Conservation (phyloP, 2,888 invertebrate species). For the Phengaris arion region DNA sequence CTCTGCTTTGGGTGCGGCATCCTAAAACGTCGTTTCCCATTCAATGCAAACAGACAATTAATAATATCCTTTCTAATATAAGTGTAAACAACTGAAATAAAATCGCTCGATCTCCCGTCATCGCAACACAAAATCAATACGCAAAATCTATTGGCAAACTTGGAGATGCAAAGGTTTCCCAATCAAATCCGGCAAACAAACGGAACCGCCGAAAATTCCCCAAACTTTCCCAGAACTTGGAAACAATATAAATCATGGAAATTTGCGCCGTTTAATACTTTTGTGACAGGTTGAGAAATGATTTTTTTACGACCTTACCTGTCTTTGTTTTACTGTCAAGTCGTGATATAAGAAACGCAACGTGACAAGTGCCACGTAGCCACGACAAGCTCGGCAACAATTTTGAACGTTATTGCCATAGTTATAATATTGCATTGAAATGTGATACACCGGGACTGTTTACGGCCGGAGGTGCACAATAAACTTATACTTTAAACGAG, state of each 20-base stretch:
- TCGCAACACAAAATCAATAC: not conserved
- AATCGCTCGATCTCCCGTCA: not conserved
- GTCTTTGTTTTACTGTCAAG: not conserved
- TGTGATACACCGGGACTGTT: too few relatives aligned
- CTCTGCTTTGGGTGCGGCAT: too few relatives aligned
- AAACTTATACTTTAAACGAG: too few relatives aligned
- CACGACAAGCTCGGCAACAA: too few relatives aligned
- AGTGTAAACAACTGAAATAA: not conserved
- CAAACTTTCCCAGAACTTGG: not conserved
- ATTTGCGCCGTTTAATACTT: not conserved
- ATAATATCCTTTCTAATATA: too few relatives aligned
- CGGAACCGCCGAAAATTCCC: conserved; percentile 1
- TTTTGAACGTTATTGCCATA: too few relatives aligned
- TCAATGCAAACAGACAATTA: too few relatives aligned
- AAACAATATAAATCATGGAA: not conserved
- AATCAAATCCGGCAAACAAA: conserved; percentile 10
- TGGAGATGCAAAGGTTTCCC: conserved; percentile 4
- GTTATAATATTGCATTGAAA: too few relatives aligned
- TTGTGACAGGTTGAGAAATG: not conserved
- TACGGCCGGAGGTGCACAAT: too few relatives aligned
- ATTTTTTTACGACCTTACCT: not conserved
- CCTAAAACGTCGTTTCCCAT: too few relatives aligned
- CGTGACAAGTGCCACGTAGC: too few relatives aligned
- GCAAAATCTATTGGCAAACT: not conserved
- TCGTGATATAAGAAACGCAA: too few relatives aligned